These are phyloP conservation scores for Azemiops feae DNA, from an alignment of 2,113 vertebrate genomes.

Conservation along the genomic window DNA sequence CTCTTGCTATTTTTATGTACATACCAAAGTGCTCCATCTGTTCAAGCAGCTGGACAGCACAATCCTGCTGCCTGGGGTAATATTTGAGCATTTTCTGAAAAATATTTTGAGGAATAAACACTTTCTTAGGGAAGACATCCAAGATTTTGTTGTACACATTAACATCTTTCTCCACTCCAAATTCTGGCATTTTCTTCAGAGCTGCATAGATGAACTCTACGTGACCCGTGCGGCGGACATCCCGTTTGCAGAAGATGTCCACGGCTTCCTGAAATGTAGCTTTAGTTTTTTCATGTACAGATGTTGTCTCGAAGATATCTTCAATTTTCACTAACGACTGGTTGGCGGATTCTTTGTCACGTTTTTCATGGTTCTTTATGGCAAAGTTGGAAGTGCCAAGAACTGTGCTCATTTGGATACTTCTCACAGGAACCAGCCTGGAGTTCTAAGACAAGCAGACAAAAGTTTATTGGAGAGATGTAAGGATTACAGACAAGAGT, in stretches of 20 bases:
- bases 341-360: neutral
- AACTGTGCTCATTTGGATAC: neutral
- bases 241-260: constrained; percentile 68
- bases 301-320: constrained; percentile 69
- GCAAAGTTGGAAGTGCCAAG: neutral
- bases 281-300: constrained; percentile 62
- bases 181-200: constrained; percentile 82
- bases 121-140: constrained; percentile 88
- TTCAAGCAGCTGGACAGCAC: constrained; percentile 80
- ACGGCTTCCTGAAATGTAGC: constrained; percentile 74
- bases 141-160: constrained; percentile 82
- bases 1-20: neutral
- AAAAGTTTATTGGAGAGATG: neutral
- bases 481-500: neutral
- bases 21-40: constrained; percentile 87
- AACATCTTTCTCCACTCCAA: constrained; percentile 80
- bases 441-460: neutral
- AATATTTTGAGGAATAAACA: constrained; percentile 78
- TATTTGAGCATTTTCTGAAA: constrained; percentile 86
- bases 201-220: constrained; percentile 90
- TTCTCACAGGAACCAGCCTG: neutral
- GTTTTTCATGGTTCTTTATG: neutral
- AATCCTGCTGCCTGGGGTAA: constrained; percentile 88
- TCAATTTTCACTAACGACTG: constrained; percentile 52
- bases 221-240: constrained; percentile 78